These are phyloP conservation scores for Chalcis sispes DNA, from an alignment of 2,888 invertebrate species.

Conservation along the genomic window DNA sequence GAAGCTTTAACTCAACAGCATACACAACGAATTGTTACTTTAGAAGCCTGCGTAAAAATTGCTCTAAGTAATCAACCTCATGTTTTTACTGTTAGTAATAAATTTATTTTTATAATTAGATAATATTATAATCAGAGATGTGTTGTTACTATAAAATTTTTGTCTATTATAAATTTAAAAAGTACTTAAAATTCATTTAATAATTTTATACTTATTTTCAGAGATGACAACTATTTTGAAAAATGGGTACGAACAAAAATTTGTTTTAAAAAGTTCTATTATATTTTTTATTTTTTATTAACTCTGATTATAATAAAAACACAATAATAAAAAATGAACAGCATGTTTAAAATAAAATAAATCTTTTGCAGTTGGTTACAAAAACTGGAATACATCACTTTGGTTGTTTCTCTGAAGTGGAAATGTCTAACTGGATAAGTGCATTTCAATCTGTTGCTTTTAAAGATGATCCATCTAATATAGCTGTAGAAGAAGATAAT, in stretches of 20 bases:
- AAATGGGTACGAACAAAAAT: too few relatives aligned
- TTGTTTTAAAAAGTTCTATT: too few relatives aligned
- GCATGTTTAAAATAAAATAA: not conserved
- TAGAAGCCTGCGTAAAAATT: slow-evolving; percentile 93
- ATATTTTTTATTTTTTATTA: too few relatives aligned
- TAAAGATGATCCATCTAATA: slow-evolving; percentile 80
- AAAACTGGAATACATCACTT: slow-evolving; percentile 81
- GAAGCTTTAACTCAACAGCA: slow-evolving; percentile 81
- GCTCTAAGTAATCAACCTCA: slow-evolving; percentile 76
- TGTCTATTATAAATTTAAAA: not conserved
- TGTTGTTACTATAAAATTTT: slow-evolving; percentile 2
- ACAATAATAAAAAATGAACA: not conserved
- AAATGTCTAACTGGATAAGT: slow-evolving; percentile 86
- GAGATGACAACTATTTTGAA: too few relatives aligned
- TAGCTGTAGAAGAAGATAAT: slow-evolving; percentile 89
- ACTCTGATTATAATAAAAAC: not conserved
- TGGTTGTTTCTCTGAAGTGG: slow-evolving; percentile 83
- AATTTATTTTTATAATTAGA: slow-evolving; percentile 17
- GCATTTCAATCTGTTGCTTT: slow-evolving; percentile 90
- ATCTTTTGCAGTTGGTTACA: slow-evolving; percentile 81
- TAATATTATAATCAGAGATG: slow-evolving; percentile 76
- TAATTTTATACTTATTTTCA: too few relatives aligned
- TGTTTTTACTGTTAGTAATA: slow-evolving; percentile 76
- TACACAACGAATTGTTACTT: slow-evolving; percentile 85
- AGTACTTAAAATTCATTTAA: not conserved